Base-by-base conservation (phyloP, 2,797 vertebrate genomes). In the Cuniculus paca region DNA sequence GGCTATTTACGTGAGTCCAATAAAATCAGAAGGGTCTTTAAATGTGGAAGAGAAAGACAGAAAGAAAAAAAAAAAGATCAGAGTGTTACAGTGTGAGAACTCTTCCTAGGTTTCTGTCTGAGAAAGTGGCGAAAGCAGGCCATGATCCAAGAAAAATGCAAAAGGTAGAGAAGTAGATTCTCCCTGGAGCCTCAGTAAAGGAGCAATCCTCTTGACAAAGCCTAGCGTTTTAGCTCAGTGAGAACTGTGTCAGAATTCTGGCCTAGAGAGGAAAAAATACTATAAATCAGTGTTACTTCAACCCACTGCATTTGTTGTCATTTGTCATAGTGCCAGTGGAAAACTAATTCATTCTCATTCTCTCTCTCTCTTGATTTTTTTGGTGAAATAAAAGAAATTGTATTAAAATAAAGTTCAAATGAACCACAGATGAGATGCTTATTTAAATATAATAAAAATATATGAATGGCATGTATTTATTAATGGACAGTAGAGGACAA, bases 331-430 rank as follows among this genome's bases (percentile, higher is more conserved):
- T 60, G 95, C 13, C 11, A 77, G 72, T 26, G 34, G 45, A 82
- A 94, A 88, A 77, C 0, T 4, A 92, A 83, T 24, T 63, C 0
- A 1, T 13, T 78, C 22, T 39, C 10, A 39, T 36, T 75, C 17
- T 78, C 26, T 56, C 13, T 80, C 54, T 39, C 19, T 70, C 31
- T 56, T 77, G 6, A 28, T 0, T 70, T 24, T 16, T 26, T 36
- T 26, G 0, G 26, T 82, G 20, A 95, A 95, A 75, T 75, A 81
- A 82, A 90, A 82, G 61, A 80, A 11, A 13, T 84, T 22, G 10
- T 45, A 52, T 80, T 81, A 90, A 92, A 58, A 50, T 24, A 39
- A 65, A 77, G 16, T 90, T 81, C 45, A 96, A 63, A 81, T 61
- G 82, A 86, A 28, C 24, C 24, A 70, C 3, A 91, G n/a, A 56